Percentiles rank a stretch among this genome's conserved stretches.
These are phyloP conservation scores for Argentina silus DNA, from an alignment of 2,797 vertebrate species.

Conservation along the genomic window DNA sequence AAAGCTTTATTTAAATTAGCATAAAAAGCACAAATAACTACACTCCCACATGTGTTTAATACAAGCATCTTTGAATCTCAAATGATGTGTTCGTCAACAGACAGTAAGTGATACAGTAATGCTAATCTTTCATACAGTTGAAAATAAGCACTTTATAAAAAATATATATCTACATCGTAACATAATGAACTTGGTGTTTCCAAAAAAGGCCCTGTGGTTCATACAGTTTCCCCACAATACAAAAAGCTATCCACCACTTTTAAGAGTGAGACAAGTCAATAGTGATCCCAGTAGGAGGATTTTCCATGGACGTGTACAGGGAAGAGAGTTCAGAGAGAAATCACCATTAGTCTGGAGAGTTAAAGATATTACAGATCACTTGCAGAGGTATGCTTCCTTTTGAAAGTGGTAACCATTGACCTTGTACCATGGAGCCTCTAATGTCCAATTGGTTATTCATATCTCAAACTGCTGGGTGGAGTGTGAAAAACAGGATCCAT, in stretches of 20 bases:
- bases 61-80: conserved; percentile 60
- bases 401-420: conserved; percentile 25
- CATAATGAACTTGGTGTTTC: conserved; percentile 61
- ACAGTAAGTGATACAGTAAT: conserved; percentile 51
- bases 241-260: conserved; percentile 30
- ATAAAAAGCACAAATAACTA: conserved; percentile 69
- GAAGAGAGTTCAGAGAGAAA: conserved; percentile 22
- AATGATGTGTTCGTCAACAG: conserved; percentile 34
- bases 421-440: conserved; percentile 3
- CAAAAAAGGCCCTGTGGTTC: conserved; percentile 16
- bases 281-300: conserved; percentile 50
- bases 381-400: conserved; percentile 16
- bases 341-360: conserved; percentile 20
- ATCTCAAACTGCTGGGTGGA: conserved; percentile 11
- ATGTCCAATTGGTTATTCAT: neutral
- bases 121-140: conserved; percentile 62
- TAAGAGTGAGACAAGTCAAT: conserved; percentile 35
- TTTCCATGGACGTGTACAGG: conserved; percentile 35
- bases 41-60: conserved; percentile 53
- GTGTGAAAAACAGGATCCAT: neutral
- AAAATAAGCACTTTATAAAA: conserved; percentile 77
- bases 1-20: conserved; percentile 74
- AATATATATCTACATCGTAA: conserved; percentile 80
- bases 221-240: conserved; percentile 52
- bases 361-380: conserved; percentile 26